Base-by-base conservation (phyloP, 1,140 invertebrate species). In the Eriosoma lanigerum region DNA sequence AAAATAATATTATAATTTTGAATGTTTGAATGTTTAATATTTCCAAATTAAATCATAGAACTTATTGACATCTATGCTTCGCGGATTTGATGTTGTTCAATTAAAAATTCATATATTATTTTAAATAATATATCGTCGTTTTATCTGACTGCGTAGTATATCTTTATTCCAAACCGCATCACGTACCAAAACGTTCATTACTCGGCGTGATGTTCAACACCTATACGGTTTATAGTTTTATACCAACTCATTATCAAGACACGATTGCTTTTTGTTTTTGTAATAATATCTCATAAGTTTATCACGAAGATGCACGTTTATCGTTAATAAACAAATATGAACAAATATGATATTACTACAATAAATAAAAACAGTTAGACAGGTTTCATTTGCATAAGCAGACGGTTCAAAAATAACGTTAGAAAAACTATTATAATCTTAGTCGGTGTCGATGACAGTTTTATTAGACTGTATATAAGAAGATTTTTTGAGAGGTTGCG, bases 211-310 rank as follows among this genome's bases (percentile, higher is more conserved):
- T n/a, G n/a, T n/a, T n/a, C n/a, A 38, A 68, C 66, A 68, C 66
- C 66, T 68, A 46, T 68, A 15, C 46, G 4, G 46, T 48, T 38
- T 38, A 38, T 38, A 38, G 32, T 3, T 38, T 4, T 10, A 8
- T 48, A 68, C 66, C 44, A 24, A 68, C 13, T 68, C 21, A 48
- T 68, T 68, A 68, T 68, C 66, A 48, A 48, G 21, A 68, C 66
- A n/a, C 66, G 13, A 68, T 68, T 68, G 66, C 21, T 21, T 68
- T 68, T 58, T 24, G 54, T 24, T 48, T 48, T 17, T 17, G 12
- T 17, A 46, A 24, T 17, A 15, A 1, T 48, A 24, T 19, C 44
- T 19, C 21, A 2, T 8, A 48, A 13, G 6, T 68, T 68, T n/a
- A 38, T 21, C 29, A 29, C 21, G n/a, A 12, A 1, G 38, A 1